Conservation (phyloP, 2,888 invertebrate species). For the Parapristionchus giblindavisi region DNA sequence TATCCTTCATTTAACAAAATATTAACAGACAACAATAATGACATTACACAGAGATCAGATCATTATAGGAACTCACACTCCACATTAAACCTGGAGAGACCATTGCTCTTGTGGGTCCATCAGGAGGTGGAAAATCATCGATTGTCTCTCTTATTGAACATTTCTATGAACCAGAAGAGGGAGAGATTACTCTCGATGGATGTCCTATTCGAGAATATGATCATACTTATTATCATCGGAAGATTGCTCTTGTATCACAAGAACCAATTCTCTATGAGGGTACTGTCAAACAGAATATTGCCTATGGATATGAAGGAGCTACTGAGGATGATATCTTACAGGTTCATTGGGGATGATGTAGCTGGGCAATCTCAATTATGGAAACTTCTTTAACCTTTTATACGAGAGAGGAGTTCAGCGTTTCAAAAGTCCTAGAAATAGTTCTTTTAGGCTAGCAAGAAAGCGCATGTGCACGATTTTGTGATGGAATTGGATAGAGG, state of each 20-base stretch:
- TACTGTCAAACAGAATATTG: slow-evolving; percentile 55
- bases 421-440: too few species aligned
- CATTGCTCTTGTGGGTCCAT: slow-evolving; percentile 72
- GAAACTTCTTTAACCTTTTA: too few species aligned
- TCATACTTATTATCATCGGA: slow-evolving; percentile 70
- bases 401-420: too few species aligned
- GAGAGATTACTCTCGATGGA: slow-evolving; percentile 70
- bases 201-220: slow-evolving; percentile 66
- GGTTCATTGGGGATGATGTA: too few species aligned
- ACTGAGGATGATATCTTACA: slow-evolving; percentile 46
- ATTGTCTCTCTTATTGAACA: slow-evolving; percentile 71
- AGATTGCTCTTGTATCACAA: slow-evolving; percentile 47
- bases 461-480: slow-evolving; percentile 25
- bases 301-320: slow-evolving; percentile 46
- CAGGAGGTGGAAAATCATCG: slow-evolving; percentile 71
- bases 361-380: too few species aligned
- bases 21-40: background rate
- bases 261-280: slow-evolving; percentile 55
- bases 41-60: background rate
- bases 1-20: background rate
- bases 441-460: slow-evolving; percentile 10
- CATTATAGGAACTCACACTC: slow-evolving; percentile 48
- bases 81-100: slow-evolving; percentile 69
- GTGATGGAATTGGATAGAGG: slow-evolving; percentile 16
- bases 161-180: slow-evolving; percentile 70